phyloP scores from a whole-genome alignment of 1,140 invertebrate species.

The Batillaria attramentaria region DNA sequence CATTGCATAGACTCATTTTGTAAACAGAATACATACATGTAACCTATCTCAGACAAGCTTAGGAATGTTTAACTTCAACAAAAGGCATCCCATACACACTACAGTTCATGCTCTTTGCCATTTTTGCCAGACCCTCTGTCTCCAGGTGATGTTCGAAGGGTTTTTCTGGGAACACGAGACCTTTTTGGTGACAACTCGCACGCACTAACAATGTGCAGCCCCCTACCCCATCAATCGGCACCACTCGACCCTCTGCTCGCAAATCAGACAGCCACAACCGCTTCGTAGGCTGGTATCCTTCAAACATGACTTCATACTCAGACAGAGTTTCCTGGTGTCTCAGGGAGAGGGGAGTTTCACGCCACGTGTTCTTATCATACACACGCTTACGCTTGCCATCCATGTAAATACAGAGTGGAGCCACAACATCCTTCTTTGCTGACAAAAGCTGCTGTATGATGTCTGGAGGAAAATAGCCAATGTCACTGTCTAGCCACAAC shows the following conservation, averaged over 20 bases:
- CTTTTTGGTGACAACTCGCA: constrained; percentile 58
- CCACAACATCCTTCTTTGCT: constrained; percentile 58
- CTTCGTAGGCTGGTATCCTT: constrained; percentile 60
- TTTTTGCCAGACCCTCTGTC: constrained; percentile 67
- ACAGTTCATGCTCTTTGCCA: constrained; percentile 61
- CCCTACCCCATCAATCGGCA: constrained; percentile 66
- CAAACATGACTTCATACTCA: constrained; percentile 54
- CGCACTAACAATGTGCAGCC: constrained; percentile 61
- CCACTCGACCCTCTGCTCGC: constrained; percentile 59
- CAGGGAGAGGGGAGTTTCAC: constrained; percentile 60
- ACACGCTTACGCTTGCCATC: constrained; percentile 44
- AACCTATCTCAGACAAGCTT: neutral
- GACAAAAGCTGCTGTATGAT: constrained; percentile 63
- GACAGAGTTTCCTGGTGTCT: constrained; percentile 43
- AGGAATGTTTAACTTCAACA: constrained; percentile 62
- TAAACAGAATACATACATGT: too few species aligned
- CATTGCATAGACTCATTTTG: too few species aligned
- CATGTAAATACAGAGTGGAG: constrained; percentile 53
- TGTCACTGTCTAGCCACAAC: constrained; percentile 67
- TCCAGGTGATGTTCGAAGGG: constrained; percentile 64
- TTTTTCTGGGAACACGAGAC: constrained; percentile 62
- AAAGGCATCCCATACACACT: constrained; percentile 62
- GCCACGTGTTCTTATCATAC: constrained; percentile 68
- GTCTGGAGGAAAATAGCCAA: constrained; percentile 55
- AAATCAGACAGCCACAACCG: constrained; percentile 63